Conservation (phyloP, 1,140 invertebrate genomes). For the Lepidurus couesii region DNA sequence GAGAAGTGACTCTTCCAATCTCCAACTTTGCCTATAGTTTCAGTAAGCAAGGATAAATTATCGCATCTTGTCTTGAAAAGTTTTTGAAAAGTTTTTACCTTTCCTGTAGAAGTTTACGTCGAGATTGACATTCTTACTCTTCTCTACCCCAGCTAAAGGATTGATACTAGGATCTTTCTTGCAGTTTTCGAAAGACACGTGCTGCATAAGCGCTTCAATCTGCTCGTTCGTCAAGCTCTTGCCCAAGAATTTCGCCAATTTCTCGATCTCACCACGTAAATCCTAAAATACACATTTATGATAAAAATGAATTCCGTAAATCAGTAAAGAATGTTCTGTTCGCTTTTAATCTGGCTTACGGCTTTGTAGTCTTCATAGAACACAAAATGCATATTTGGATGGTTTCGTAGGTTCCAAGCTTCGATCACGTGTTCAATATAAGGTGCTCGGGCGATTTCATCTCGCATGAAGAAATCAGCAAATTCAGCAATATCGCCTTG, state of each 20-base stretch:
- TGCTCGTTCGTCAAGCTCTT: slow-evolving; percentile 41
- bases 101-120: not conserved
- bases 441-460: slow-evolving; percentile 27
- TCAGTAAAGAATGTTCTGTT: not conserved
- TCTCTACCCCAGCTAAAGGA: not conserved
- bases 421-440: slow-evolving; percentile 36
- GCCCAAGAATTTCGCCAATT: slow-evolving; percentile 26
- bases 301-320: not conserved
- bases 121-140: not conserved
- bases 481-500: not conserved
- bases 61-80: not conserved
- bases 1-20: slow-evolving; percentile 33
- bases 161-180: slow-evolving; percentile 40
- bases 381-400: slow-evolving; percentile 43
- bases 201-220: slow-evolving; percentile 35
- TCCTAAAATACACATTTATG: not conserved
- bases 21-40: slow-evolving; percentile 25
- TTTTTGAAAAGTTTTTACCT: not conserved
- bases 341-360: not conserved
- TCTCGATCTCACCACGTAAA: slow-evolving; percentile 22
- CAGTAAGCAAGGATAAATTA: not conserved
- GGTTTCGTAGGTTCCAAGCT: slow-evolving; percentile 41
- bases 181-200: slow-evolving; percentile 46
- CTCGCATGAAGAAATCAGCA: slow-evolving; percentile 17
- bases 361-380: slow-evolving; percentile 44